Evolutionary conservation across 2,113 vertebrate genomes (phyloP).

Genomic region (Colossoma macropomum): DNA sequence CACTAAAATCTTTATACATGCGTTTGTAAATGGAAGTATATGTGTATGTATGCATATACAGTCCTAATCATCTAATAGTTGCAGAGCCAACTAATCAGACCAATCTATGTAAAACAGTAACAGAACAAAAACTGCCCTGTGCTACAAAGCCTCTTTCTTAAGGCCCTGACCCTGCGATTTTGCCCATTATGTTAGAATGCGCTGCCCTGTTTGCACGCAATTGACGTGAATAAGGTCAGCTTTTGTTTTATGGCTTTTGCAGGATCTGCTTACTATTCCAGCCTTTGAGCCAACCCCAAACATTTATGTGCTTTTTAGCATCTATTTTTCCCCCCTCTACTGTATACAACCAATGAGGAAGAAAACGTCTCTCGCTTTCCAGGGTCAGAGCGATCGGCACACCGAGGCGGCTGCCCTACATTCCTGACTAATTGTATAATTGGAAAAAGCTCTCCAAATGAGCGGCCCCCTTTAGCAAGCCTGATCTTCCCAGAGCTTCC

Average conservation of each 20-base stretch:
- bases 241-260: conserved; percentile 27
- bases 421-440: conserved; percentile 86
- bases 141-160: conserved; percentile 36
- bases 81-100: conserved; percentile 32
- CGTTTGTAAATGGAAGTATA: conserved; percentile 25
- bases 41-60: conserved; percentile 43
- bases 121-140: conserved; percentile 21
- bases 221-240: conserved; percentile 55
- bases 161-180: conserved; percentile 56
- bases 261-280: conserved; percentile 10
- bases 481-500: conserved; percentile 63
- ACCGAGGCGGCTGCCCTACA: conserved; percentile 80
- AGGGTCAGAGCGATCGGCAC: conserved; percentile 73
- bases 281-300: background rate
- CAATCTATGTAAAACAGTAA: conserved; percentile 19
- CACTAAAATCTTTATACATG: conserved; percentile 63
- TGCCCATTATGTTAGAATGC: conserved; percentile 52
- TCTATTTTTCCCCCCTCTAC: conserved; percentile 17
- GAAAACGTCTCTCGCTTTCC: conserved; percentile 61
- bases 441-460: conserved; percentile 83
- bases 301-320: conserved; percentile 5
- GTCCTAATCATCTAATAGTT: background rate
- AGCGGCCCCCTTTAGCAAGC: conserved; percentile 71
- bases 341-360: conserved; percentile 48
- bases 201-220: conserved; percentile 61